Evolutionary conservation across 2,888 invertebrate genomes (phyloP).

Genomic region (Eristalinus sepulchralis): DNA sequence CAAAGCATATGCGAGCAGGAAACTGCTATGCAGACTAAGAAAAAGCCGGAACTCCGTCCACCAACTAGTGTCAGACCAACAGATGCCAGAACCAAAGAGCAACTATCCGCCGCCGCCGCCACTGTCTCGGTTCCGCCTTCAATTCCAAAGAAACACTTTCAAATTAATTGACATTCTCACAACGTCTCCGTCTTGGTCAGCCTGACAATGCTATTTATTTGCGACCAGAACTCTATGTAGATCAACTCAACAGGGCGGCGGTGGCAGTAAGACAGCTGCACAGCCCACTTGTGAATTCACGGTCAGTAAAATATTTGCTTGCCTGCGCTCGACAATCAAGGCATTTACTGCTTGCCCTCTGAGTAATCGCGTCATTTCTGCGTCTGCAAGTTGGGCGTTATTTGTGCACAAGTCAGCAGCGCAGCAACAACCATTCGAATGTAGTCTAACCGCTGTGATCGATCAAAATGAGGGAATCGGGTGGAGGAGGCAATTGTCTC

Average conservation of each 20-base stretch:
- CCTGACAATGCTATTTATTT: neutral
- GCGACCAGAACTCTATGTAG: neutral
- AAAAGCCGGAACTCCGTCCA: neutral
- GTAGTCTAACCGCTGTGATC: conserved; percentile 18
- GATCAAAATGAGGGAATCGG: neutral
- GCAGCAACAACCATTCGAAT: conserved; percentile 24
- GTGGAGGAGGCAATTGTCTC: neutral
- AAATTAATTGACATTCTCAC: conserved; percentile 24
- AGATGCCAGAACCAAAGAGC: neutral
- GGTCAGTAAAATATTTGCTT: conserved; percentile 24
- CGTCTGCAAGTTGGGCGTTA: conserved; percentile 23
- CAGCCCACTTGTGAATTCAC: conserved; percentile 26
- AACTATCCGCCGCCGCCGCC: neutral
- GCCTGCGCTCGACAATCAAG: neutral
- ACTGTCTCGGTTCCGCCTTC: neutral
- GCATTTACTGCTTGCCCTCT: neutral
- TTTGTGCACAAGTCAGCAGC: neutral
- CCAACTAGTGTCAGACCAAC: neutral
- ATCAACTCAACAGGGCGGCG: conserved; percentile 10
- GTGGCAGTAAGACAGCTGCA: conserved; percentile 22
- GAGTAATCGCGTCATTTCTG: conserved; percentile 22
- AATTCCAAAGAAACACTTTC: conserved; percentile 9
- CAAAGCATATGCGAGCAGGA: neutral
- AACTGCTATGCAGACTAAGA: neutral
- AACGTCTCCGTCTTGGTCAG: conserved; percentile 21